phyloP scores from a whole-genome alignment of 2,888 invertebrate species.

The Baccha elongata region DNA sequence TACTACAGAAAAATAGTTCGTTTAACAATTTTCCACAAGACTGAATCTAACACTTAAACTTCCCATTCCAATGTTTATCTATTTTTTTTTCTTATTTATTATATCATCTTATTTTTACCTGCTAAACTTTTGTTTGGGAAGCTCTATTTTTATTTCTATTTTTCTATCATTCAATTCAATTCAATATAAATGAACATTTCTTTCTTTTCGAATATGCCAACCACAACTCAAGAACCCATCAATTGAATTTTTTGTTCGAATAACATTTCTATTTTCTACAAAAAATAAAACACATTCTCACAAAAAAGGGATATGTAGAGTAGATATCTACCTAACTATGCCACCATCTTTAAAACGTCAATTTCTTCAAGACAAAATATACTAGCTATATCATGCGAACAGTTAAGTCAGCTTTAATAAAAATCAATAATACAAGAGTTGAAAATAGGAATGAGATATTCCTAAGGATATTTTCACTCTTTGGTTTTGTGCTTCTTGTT shows the following conservation, averaged over 20 bases:
- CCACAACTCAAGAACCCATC: slow-evolving; percentile 41
- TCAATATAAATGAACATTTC: slow-evolving; percentile 34
- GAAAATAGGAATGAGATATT: too few relatives aligned
- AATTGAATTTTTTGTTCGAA: slow-evolving; percentile 15
- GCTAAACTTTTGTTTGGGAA: neutral
- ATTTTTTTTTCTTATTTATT: too few relatives aligned
- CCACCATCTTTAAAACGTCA: slow-evolving; percentile 14
- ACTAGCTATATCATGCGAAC: slow-evolving; percentile 39
- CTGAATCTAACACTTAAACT: too few relatives aligned
- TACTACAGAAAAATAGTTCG: too few relatives aligned
- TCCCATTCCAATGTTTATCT: too few relatives aligned
- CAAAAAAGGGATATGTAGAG: neutral
- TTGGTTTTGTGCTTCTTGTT: slow-evolving; percentile 21
- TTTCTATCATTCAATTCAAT: slow-evolving; percentile 52
- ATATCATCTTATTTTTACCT: too few relatives aligned
- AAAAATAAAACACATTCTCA: neutral
- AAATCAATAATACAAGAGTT: slow-evolving; percentile 51
- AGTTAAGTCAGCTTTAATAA: slow-evolving; percentile 64
- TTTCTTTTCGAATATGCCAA: neutral
- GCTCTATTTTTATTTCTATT: slow-evolving; percentile 8
- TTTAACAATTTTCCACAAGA: too few relatives aligned
- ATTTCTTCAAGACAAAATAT: slow-evolving; percentile 16
- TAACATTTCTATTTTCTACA: slow-evolving; percentile 3
- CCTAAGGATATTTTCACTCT: slow-evolving; percentile 8
- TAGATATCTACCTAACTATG: slow-evolving; percentile 16